Evolutionary conservation across 2,113 vertebrate genomes (phyloP).

Genomic region (Cricetomys ansorgei): DNA sequence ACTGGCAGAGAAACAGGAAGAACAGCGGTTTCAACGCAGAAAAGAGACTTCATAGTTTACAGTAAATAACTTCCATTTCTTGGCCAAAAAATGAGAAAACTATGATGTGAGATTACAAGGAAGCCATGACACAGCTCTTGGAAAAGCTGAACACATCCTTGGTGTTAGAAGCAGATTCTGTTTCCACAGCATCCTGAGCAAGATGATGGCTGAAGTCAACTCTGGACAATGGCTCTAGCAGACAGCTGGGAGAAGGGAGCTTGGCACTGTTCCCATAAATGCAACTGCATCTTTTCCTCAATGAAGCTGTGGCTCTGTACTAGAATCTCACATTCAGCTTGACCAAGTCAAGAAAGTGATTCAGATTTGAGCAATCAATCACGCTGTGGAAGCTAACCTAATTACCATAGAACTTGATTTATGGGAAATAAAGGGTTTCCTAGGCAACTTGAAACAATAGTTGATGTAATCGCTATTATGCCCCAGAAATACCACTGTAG

Average conservation of each 20-base stretch:
- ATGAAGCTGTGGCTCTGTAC: not conserved
- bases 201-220: not conserved
- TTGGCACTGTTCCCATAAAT: too few species aligned
- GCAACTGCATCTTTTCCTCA: not conserved
- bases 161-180: not conserved
- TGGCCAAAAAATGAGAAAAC: conserved; percentile 18
- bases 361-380: conserved; percentile 18
- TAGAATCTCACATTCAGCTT: not conserved
- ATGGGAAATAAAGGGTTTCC: conserved; percentile 17
- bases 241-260: not conserved
- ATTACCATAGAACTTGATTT: conserved; percentile 28
- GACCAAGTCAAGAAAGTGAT: conserved; percentile 12
- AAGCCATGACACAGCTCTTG: conserved; percentile 29
- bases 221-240: not conserved
- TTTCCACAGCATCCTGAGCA: not conserved
- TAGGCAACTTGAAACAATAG: conserved; percentile 17
- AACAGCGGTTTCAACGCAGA: conserved; percentile 62
- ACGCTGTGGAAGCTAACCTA: not conserved
- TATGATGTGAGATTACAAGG: conserved; percentile 38
- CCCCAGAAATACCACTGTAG: conserved; percentile 40
- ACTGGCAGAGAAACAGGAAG: conserved; percentile 76
- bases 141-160: conserved; percentile 1
- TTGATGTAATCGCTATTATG: conserved; percentile 40
- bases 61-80: conserved; percentile 63
- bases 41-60: not conserved